Conservation (phyloP, 2,797 vertebrate species). For the Morelia viridis region DNA sequence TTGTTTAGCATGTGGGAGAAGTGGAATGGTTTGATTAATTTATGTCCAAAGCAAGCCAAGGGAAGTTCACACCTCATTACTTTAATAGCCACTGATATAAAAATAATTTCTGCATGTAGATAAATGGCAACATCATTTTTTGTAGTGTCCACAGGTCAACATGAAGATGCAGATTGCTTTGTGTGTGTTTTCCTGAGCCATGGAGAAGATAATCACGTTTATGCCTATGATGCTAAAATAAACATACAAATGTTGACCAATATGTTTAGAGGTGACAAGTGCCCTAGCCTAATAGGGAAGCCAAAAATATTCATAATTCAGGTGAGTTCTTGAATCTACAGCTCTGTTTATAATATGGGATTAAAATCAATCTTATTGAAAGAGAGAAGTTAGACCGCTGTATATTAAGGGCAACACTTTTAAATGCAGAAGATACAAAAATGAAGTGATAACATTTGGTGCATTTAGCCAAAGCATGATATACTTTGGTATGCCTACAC, state of each 20-base stretch:
- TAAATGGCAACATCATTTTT: conserved; percentile 1
- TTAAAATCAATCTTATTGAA: not conserved
- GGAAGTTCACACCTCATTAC: not conserved
- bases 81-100: not conserved
- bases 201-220: conserved; percentile 85
- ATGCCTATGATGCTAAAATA: conserved; percentile 80
- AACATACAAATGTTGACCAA: conserved; percentile 79
- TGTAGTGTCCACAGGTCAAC: conserved; percentile 78
- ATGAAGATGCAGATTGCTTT: conserved; percentile 88
- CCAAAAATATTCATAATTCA: conserved; percentile 97
- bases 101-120: not conserved
- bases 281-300: conserved; percentile 88
- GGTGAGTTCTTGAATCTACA: conserved; percentile 70
- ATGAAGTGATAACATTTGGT: not conserved
- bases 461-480: not conserved
- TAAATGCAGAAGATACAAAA: not conserved
- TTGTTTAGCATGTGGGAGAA: not conserved
- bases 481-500: not conserved
- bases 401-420: not conserved
- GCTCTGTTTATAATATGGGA: not conserved
- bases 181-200: conserved; percentile 92
- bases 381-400: not conserved
- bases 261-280: conserved; percentile 89
- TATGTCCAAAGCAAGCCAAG: not conserved
- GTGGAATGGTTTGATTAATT: not conserved